Evolutionary conservation across 1,140 invertebrate species (phyloP).

Genomic region (Lepidurus arcticus): DNA sequence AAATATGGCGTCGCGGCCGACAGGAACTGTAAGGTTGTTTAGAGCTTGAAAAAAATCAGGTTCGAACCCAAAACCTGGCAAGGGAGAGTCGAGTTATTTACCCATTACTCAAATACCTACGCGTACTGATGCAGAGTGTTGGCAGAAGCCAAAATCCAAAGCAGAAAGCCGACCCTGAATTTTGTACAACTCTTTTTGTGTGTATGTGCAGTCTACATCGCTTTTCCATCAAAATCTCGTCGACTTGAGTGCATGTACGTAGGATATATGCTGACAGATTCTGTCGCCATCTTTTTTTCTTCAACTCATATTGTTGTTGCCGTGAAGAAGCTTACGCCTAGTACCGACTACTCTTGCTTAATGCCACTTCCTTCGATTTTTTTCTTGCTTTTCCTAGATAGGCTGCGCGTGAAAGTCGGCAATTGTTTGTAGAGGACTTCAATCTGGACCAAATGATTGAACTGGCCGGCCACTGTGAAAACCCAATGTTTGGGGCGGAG

Average conservation of each 20-base stretch:
- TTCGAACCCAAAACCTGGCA: constrained; percentile 62
- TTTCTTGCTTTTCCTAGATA: neutral
- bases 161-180: neutral
- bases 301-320: neutral
- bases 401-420: constrained; percentile 3
- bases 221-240: constrained; percentile 18
- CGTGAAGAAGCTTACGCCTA: constrained; percentile 8
- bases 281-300: neutral
- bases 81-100: neutral
- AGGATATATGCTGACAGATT: neutral
- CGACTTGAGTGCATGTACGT: neutral
- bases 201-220: neutral
- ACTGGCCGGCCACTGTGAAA: constrained; percentile 7
- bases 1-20: constrained; percentile 78
- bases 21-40: constrained; percentile 77
- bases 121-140: neutral
- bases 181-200: neutral
- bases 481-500: neutral
- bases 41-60: constrained; percentile 76
- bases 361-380: neutral
- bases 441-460: constrained; percentile 3
- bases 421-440: constrained; percentile 19
- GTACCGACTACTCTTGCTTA: neutral
- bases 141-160: neutral
- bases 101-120: constrained; percentile 4